phyloP scores from a whole-genome alignment of 2,888 invertebrate species.

The Dynastes maya region DNA sequence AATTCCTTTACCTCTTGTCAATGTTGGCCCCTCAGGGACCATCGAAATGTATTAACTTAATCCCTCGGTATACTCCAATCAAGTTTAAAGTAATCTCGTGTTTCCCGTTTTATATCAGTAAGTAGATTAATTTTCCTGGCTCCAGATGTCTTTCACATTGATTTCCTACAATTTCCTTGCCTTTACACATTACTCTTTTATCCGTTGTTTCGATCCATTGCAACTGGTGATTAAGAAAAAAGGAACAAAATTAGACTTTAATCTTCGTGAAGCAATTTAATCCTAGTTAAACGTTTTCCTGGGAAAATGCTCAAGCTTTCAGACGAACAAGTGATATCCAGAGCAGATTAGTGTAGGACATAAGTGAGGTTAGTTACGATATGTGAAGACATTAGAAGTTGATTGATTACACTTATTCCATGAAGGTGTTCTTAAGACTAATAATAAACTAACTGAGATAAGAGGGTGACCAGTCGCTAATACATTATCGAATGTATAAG shows the following conservation, averaged over 20 bases:
- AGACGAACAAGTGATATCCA: not conserved
- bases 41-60: constrained; percentile 8
- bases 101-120: not conserved
- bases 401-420: constrained; percentile 1
- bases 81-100: constrained; percentile 22
- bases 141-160: too few species aligned
- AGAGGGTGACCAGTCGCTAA: too few species aligned
- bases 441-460: too few species aligned
- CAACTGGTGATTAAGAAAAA: not conserved
- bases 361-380: not conserved
- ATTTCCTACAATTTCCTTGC: too few species aligned
- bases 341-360: not conserved
- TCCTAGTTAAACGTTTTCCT: not conserved
- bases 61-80: constrained; percentile 19
- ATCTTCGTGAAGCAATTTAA: not conserved
- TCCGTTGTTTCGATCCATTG: too few species aligned
- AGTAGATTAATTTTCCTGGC: not conserved
- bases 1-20: not conserved
- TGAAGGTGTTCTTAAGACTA: too few species aligned
- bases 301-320: not conserved
- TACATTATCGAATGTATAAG: too few species aligned
- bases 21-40: not conserved
- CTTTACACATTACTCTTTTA: too few species aligned
- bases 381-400: not conserved
- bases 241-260: not conserved